These are phyloP conservation scores for Orchestia grillus DNA, from an alignment of 1,140 invertebrate species.

Conservation along the genomic window DNA sequence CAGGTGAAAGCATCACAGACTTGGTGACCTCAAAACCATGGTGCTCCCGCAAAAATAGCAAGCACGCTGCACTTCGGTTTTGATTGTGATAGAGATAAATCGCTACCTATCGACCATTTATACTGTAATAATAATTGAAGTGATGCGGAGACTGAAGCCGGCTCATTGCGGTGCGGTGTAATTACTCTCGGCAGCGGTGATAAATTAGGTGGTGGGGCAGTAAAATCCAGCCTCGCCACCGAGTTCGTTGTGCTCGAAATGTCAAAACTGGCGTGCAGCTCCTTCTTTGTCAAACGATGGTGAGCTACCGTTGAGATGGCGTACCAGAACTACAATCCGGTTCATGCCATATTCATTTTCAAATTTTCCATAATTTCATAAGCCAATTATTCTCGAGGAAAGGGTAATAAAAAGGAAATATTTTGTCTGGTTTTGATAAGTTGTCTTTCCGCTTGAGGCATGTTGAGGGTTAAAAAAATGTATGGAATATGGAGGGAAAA, in stretches of 20 bases:
- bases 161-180: not conserved
- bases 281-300: not conserved
- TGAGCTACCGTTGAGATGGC: not conserved
- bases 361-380: not conserved
- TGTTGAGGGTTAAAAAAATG: not conserved
- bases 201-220: not conserved
- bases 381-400: not conserved
- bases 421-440: not conserved
- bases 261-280: not conserved
- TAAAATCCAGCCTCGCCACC: not conserved
- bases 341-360: not conserved
- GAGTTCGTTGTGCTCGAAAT: not conserved
- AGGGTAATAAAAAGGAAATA: not conserved
- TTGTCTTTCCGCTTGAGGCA: not conserved
- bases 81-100: not conserved
- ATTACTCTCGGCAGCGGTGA: not conserved
- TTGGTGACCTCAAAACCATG: not conserved
- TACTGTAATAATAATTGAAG: not conserved
- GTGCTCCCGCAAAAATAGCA: not conserved
- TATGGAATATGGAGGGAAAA: not conserved
- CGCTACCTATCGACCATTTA: not conserved
- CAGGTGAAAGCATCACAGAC: not conserved
- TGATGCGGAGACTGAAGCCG: not conserved
- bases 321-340: not conserved
- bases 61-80: not conserved